Base-by-base conservation (phyloP, 2,888 invertebrate species). In the Aporophyla lueneburgensis region DNA sequence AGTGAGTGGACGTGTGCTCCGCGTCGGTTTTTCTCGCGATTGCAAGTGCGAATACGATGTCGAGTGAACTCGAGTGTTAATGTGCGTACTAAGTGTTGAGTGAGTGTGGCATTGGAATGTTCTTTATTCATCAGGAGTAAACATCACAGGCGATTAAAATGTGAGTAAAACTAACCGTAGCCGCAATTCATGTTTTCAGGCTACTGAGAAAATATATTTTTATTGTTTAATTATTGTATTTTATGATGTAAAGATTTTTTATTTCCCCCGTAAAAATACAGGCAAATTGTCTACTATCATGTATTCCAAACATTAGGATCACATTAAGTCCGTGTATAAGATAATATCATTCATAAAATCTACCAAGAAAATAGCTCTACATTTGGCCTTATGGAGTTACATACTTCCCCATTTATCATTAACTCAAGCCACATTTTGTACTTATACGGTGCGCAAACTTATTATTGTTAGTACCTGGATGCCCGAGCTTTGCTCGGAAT, bases 1-100 rank as follows among this genome's bases (percentile, higher is more conserved):
- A 83, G 92, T 62, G 85, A 80, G 79, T 79, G 88, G 93, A 93
- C 91, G 95, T 90, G 88, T 87, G 12, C 4, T 87, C 80, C 83
- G 89, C 88, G 92, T 83, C 86, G 67, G 80, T 84, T 81, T 87
- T 80, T 79, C 71, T 81, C 88, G 89, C 86, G 89, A 81, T 76
- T 91, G 93, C 91, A 93, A 92, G 92, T 93, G 93, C 87, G 90
- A 91, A 90, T 93, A 93, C 95, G 95, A 95, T 94, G 94, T 92
- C 90, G 86, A 90, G 93, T 93, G 93, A 95, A 94, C 94, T 92
- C 90, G 86, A 90, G 93, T 93, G 93, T 84, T 88, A 54, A 59
- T 54, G 90, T 90, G 90, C 89, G 86, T 88, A 90, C 86, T 77
- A 91, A 93, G 94, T 92, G 91, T 87, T 88, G 88, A 88, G 92